Conservation (phyloP, 2,113 vertebrate species). For the Hemicordylus capensis region DNA sequence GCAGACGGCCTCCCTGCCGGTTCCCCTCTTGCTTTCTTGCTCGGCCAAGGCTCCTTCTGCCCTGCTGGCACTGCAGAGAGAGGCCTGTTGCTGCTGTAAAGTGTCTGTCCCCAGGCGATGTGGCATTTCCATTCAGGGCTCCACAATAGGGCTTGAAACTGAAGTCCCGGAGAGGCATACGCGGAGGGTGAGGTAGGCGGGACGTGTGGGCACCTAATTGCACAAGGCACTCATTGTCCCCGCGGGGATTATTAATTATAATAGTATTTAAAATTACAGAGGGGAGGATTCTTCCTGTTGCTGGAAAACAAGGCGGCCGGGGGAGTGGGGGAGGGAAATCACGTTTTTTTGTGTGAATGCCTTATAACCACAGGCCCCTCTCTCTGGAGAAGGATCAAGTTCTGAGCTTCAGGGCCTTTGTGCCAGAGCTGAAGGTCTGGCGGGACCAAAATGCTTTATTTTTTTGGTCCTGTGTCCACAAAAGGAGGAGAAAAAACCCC, state of each 20-base stretch:
- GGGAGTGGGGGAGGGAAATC: neutral
- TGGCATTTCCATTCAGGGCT: neutral
- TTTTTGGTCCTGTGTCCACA: neutral
- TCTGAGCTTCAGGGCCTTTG: neutral
- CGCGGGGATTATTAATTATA: constrained; percentile 61
- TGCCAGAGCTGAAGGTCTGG: fast-evolving
- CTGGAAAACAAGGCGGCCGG: neutral
- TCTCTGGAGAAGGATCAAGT: neutral
- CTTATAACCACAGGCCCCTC: neutral
- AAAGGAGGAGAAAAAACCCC: too few relatives aligned
- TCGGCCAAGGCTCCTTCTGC: neutral
- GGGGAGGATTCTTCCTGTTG: constrained; percentile 56
- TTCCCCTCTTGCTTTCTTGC: neutral
- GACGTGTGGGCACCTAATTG: constrained; percentile 31
- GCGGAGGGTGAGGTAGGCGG: neutral
- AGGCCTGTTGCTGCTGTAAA: too few relatives aligned
- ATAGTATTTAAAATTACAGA: constrained; percentile 62
- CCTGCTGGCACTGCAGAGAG: neutral
- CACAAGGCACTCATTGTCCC: constrained; percentile 68
- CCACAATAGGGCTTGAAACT: neutral
- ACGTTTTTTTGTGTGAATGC: neutral
- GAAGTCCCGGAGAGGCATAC: neutral
- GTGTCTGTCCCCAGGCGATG: neutral
- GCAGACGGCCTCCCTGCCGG: neutral
- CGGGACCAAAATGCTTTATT: neutral